Base-by-base conservation (phyloP, 2,797 vertebrate species). In the Gobionotothen gibberifrons region DNA sequence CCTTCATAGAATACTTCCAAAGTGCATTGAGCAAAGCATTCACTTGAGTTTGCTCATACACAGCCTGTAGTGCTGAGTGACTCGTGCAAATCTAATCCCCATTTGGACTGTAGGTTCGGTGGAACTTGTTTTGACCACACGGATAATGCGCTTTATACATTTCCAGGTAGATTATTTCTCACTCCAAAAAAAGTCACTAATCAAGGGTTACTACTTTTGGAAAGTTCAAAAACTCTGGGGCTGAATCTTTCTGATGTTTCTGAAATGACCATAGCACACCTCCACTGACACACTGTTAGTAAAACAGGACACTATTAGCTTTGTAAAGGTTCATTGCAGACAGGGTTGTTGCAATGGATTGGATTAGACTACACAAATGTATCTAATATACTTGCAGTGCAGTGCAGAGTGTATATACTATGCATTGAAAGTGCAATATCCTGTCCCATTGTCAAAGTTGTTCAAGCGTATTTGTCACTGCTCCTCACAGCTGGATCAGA, bases 401-500 rank as follows among this genome's bases (percentile, higher is more conserved):
- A 42, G 17, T 13, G 42, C 8, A 36, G 3, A 32, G 42, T 57
- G 8, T 32, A 3, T 32, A 3, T 21, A 53, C 11, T 16, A 1
- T 67, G 17, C 52, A 22, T 36, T 32, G 13, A 17, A 62, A 43
- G n/a, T 63, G 6, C 14, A 65, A 49, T 46, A 22, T 53, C n/a
- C 16, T 69, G 43, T 26, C 52, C 51, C 16, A 12, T 26, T 64
- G 54, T 60, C 40, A 43, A 14, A 48, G 8, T 12, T 58, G 9
- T 21, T 32, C 14, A 68, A 39, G 22, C 17, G 60, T 4, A 53
- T 71, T 66, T 79, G 17, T 64, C 56, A 3, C 39, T 12, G 16
- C 39, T 67, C 40, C 40, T 12, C 71, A 15, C 82, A 95, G 95
- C 87, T 96, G 22, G 93, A 95, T 84, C 92, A 93, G 74, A 91